A percentile compares a stretch with the other conserved stretches of the same genome.
These are phyloP conservation scores for Urocolius indicus DNA, from an alignment of 2,113 vertebrate species.

Conservation along the genomic window DNA sequence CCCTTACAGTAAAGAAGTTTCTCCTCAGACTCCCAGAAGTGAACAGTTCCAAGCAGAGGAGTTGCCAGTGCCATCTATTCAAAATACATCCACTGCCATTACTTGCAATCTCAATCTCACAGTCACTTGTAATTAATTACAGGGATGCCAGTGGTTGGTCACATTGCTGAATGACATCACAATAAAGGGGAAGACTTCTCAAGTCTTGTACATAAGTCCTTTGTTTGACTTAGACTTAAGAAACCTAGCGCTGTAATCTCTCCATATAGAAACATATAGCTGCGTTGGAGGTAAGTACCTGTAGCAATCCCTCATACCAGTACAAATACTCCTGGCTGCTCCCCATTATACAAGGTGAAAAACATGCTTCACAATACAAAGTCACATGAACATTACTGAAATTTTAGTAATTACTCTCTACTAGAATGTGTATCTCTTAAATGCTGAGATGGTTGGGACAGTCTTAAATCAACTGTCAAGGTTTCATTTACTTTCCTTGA, in stretches of 20 bases:
- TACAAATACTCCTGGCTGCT: not conserved
- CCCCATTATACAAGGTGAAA: slow-evolving; percentile 27
- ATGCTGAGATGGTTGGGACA: not conserved
- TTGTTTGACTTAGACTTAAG: not conserved
- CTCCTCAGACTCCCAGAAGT: not conserved
- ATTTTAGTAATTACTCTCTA: slow-evolving; percentile 41
- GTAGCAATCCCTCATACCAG: not conserved
- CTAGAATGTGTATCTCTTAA: not conserved
- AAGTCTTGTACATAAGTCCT: not conserved
- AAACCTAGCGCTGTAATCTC: not conserved
- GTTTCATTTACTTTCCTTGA: slow-evolving; percentile 8
- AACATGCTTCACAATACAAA: slow-evolving; percentile 31
- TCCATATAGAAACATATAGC: not conserved
- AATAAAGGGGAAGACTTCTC: not conserved
- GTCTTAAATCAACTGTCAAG: not conserved
- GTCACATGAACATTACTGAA: slow-evolving; percentile 7
- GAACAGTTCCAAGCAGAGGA: not conserved
- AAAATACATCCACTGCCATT: not conserved
- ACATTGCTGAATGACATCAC: not conserved
- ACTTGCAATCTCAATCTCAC: not conserved
- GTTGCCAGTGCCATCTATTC: not conserved
- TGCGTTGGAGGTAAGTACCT: not conserved
- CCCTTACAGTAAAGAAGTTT: too few species aligned
- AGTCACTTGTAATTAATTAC: rapidly evolving
- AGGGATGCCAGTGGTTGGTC: not conserved